Percentiles rank a stretch among this genome's conserved stretches.
These are phyloP conservation scores for Calameuta idolon DNA, from an alignment of 2,888 invertebrate genomes.

Conservation along the genomic window DNA sequence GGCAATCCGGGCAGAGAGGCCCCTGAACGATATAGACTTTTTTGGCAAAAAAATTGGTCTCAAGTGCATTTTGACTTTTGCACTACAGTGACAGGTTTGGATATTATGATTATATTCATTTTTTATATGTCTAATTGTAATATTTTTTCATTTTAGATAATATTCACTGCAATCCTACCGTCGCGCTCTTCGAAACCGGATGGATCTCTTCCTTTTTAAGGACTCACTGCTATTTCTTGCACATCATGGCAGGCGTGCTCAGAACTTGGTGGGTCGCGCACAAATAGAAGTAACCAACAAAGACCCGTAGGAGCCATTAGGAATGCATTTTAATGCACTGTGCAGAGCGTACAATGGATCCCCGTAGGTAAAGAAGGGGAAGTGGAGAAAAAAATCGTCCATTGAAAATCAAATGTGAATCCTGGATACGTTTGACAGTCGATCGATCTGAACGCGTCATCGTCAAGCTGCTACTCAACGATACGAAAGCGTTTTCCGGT, in stretches of 20 bases:
- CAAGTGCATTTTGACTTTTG: not conserved
- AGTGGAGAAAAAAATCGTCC: constrained; percentile 22
- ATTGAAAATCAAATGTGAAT: constrained; percentile 6
- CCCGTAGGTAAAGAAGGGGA: constrained; percentile 21
- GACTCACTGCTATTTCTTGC: constrained; percentile 28
- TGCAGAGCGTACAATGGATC: constrained; percentile 14
- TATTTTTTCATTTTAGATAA: not conserved
- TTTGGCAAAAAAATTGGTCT: not conserved
- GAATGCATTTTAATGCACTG: constrained; percentile 48
- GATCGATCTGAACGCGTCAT: constrained; percentile 42
- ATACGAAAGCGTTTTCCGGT: not conserved
- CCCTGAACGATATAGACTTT: not conserved
- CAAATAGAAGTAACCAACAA: constrained; percentile 38
- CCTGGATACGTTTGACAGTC: constrained; percentile 11
- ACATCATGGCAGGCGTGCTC: constrained; percentile 28
- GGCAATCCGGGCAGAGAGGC: not conserved
- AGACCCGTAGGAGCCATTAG: constrained; percentile 31
- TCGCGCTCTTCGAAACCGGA: not conserved
- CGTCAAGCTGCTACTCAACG: constrained; percentile 23
- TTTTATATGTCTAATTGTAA: too few relatives aligned
- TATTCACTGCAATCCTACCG: not conserved
- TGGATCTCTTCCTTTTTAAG: not conserved
- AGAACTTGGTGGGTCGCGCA: constrained; percentile 23
- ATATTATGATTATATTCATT: not conserved
- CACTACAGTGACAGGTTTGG: not conserved